Evolutionary conservation across 2,113 vertebrate genomes (phyloP), one percentile per base, ranked within the genome.

Genomic region (Antechinus stuartii): DNA sequence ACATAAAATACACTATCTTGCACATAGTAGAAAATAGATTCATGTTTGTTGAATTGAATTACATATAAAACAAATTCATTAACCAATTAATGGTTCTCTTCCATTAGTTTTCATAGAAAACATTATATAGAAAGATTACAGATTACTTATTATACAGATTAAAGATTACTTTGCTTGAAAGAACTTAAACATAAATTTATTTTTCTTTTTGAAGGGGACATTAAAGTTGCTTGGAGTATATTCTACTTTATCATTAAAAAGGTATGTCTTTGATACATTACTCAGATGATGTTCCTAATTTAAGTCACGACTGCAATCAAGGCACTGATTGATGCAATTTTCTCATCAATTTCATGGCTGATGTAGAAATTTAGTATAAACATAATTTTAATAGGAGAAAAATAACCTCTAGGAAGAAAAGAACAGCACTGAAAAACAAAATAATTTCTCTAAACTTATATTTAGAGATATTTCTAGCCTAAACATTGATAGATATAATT

Each of bases 261-360:
- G 22, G 42, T 47, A 90, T n/a, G 19, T 53, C 22, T 4, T 26
- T 2, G 8, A 46, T 0, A 26, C n/a, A 52, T 22, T 23, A 0
- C 0, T 22, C 35, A 3, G 89, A 54, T 91, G 93, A 91, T 46
- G 53, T n/a, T 90, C 52, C 26, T 35, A 55, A 90, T 89, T 84
- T 54, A 14, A 27, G 68, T 89, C 92, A n/a, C 1, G 7, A 61
- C 0, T 24, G 47, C 90, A 50, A 57, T 90, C 93, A 54, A 91
- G 90, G 24, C 46, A 89, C 94, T 19, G 92, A 89, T 68, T 6
- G 49, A 30, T 49, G 23, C 25, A 25, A 89, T 61, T 93, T 93
- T 92, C 94, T 94, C 89, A 68, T 90, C 91, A 55, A 49, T 89
- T 94, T 95, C 26, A 6, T 52, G 54, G 35, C 26, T 61, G 53